Percentiles rank a stretch among this genome's conserved stretches.
Evolutionary conservation across 2,113 vertebrate species (phyloP).

Genomic region (Chauna torquata): DNA sequence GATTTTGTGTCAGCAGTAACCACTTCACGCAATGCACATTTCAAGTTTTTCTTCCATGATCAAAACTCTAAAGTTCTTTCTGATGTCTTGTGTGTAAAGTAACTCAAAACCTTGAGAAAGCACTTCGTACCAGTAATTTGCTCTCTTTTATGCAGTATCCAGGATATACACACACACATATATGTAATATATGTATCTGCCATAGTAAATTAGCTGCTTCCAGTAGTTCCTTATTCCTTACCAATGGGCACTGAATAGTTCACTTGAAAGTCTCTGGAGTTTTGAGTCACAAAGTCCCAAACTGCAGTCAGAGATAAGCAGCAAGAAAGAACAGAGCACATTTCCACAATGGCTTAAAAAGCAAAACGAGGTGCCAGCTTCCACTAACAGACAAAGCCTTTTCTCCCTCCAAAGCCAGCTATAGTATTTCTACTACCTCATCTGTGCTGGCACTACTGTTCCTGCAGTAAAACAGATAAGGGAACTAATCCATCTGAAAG

Average conservation of each 20-base stretch:
- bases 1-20: conserved; percentile 18
- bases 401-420: conserved; percentile 42
- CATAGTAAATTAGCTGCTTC: conserved; percentile 48
- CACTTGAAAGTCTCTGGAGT: conserved; percentile 50
- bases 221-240: conserved; percentile 41
- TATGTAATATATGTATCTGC: neutral
- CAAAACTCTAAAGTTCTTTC: conserved; percentile 30
- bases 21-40: neutral
- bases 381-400: conserved; percentile 32
- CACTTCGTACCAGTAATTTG: conserved; percentile 9
- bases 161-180: neutral
- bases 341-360: conserved; percentile 51
- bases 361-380: conserved; percentile 36
- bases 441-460: neutral
- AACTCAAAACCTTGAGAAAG: conserved; percentile 56
- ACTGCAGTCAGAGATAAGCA: conserved; percentile 54
- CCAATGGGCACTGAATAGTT: conserved; percentile 23
- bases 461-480: conserved; percentile 59
- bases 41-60: conserved; percentile 39
- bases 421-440: conserved; percentile 24
- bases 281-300: conserved; percentile 46
- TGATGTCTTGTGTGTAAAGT: conserved; percentile 31
- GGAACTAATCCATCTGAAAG: conserved; percentile 7
- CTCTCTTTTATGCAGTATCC: neutral
- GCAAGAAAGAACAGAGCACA: conserved; percentile 54